Evolutionary conservation across 2,113 vertebrate species (phyloP).

Genomic region (Corythaixoides concolor): DNA sequence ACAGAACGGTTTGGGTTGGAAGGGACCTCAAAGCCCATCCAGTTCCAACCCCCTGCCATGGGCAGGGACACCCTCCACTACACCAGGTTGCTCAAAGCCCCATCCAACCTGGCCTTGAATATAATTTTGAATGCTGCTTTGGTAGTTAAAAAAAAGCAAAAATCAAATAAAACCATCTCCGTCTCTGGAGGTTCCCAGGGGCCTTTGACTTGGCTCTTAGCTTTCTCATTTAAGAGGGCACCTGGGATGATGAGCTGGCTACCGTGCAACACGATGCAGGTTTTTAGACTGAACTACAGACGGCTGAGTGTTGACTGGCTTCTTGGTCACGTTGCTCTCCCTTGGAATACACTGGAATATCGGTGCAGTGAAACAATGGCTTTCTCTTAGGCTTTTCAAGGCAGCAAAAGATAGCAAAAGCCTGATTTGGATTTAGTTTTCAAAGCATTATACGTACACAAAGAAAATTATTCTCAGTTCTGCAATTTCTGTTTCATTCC

Average conservation of each 20-base stretch:
- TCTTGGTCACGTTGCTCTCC: not conserved
- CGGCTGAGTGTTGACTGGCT: fast-evolving
- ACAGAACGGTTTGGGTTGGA: too few relatives aligned
- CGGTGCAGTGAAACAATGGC: fast-evolving
- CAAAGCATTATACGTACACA: not conserved
- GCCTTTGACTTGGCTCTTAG: not conserved
- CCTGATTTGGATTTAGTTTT: not conserved
- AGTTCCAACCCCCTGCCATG: too few relatives aligned
- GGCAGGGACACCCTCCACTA: too few relatives aligned
- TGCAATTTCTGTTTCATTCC: not conserved
- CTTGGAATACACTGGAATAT: fast-evolving
- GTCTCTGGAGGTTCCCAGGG: not conserved
- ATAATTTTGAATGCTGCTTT: not conserved
- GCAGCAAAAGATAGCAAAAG: not conserved
- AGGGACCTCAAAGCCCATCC: too few relatives aligned
- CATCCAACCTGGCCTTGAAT: too few relatives aligned
- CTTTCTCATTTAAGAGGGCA: not conserved
- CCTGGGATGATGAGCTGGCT: fast-evolving
- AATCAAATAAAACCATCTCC: not conserved
- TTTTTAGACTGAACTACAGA: not conserved
- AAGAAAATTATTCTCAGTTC: not conserved
- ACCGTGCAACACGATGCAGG: fast-evolving
- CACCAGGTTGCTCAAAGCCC: too few relatives aligned
- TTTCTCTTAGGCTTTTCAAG: not conserved
- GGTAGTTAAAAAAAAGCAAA: not conserved